phyloP scores from a whole-genome alignment of 1,140 invertebrate species.

The Drosophila takahashii region DNA sequence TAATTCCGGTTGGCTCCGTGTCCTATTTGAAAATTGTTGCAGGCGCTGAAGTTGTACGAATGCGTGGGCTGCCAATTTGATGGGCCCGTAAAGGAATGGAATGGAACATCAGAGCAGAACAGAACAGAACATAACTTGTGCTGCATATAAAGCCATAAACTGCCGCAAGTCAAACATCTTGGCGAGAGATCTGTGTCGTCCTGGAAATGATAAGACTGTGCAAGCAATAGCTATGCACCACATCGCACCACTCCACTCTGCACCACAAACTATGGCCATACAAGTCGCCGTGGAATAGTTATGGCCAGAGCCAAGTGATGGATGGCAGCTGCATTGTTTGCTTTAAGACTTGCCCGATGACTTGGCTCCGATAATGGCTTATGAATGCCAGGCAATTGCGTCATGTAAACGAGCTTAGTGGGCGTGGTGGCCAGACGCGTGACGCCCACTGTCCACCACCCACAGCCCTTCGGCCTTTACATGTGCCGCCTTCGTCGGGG shows the following conservation, averaged over 20 bases:
- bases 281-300: slow-evolving; percentile 27
- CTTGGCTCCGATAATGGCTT: slow-evolving; percentile 76
- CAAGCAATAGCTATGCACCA: slow-evolving; percentile 18
- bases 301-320: slow-evolving; percentile 50
- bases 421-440: slow-evolving; percentile 57
- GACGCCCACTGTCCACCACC: slow-evolving; percentile 23
- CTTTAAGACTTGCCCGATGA: slow-evolving; percentile 74
- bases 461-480: slow-evolving; percentile 9
- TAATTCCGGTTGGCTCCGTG: slow-evolving; percentile 8
- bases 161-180: slow-evolving; percentile 54
- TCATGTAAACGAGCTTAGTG: slow-evolving; percentile 66
- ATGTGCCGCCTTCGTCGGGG: slow-evolving; percentile 24
- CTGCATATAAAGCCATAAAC: slow-evolving; percentile 35
- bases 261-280: slow-evolving; percentile 14
- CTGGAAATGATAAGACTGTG: slow-evolving; percentile 38
- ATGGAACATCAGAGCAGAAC: not conserved
- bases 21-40: slow-evolving; percentile 55
- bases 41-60: slow-evolving; percentile 33
- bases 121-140: not conserved
- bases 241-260: no score
- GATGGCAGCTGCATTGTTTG: slow-evolving; percentile 74
- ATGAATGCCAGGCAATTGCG: slow-evolving; percentile 75
- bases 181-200: slow-evolving; percentile 45
- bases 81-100: slow-evolving; percentile 7
- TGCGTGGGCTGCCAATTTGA: slow-evolving; percentile 49